phyloP scores from a whole-genome alignment of 2,797 vertebrate genomes.

The Mormyrus proboscirostris region DNA sequence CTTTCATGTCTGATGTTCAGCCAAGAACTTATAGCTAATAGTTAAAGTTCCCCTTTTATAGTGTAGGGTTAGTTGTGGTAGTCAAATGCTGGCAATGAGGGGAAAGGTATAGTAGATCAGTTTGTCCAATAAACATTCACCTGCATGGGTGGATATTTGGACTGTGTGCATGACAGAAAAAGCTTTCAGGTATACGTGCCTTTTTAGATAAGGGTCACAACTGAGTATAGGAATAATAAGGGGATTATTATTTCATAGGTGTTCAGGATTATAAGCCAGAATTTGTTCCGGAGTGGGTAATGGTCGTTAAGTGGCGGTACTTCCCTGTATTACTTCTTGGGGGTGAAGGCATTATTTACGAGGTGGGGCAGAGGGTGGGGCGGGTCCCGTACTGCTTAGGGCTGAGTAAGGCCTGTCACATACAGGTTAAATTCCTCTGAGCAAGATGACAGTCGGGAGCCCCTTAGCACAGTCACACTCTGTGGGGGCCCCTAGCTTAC shows the following conservation, averaged over 20 bases:
- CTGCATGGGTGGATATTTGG: not conserved
- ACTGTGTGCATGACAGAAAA: not conserved
- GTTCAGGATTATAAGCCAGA: not conserved
- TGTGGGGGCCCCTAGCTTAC: not conserved
- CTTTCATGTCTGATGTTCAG: not conserved
- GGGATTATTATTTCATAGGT: not conserved
- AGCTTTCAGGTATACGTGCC: not conserved
- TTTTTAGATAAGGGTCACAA: not conserved
- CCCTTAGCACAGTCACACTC: not conserved
- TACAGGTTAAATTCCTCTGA: not conserved
- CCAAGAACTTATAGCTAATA: not conserved
- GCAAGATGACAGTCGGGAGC: not conserved
- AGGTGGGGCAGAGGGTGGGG: not conserved
- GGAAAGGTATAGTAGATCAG: not conserved
- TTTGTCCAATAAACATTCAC: not conserved
- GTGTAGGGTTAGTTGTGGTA: not conserved
- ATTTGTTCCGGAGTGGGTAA: not conserved
- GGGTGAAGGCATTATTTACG: not conserved
- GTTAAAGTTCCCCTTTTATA: not conserved
- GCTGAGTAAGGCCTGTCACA: not conserved
- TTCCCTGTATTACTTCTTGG: not conserved
- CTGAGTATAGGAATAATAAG: not conserved
- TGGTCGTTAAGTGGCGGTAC: not conserved
- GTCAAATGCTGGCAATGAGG: not conserved
- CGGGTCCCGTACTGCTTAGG: not conserved